These are phyloP conservation scores for Sylvietta virens DNA, from an alignment of 2,113 vertebrate species.

Conservation along the genomic window DNA sequence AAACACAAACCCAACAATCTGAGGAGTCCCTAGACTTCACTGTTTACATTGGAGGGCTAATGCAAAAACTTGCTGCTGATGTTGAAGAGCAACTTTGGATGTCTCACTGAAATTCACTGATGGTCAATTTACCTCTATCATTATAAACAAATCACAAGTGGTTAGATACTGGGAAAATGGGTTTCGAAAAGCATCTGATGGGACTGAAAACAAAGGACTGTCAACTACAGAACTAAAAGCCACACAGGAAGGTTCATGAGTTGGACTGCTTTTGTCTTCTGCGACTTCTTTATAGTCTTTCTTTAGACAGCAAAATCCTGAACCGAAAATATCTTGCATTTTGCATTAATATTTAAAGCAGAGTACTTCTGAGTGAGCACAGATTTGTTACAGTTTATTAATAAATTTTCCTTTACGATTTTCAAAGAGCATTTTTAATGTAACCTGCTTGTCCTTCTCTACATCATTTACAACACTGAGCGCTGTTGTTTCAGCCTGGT, in stretches of 20 bases:
- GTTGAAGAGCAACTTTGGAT: neutral
- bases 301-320: neutral
- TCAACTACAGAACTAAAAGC: neutral
- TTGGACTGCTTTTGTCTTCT: neutral
- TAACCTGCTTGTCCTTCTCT: neutral
- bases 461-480: neutral
- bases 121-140: neutral
- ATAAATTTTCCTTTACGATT: neutral
- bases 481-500: neutral
- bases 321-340: neutral
- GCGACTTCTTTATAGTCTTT: neutral
- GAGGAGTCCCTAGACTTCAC: neutral
- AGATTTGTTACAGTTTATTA: neutral
- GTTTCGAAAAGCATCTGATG: neutral
- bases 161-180: neutral
- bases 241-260: neutral
- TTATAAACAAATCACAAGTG: neutral
- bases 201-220: neutral
- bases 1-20: neutral
- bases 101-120: neutral
- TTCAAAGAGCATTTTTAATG: neutral
- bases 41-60: neutral
- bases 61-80: neutral
- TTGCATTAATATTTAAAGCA: neutral
- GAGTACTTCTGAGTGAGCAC: neutral